Evolutionary conservation across 2,113 vertebrate species (phyloP), one percentile per base, ranked within the genome.

Genomic region (Platanista minor): DNA sequence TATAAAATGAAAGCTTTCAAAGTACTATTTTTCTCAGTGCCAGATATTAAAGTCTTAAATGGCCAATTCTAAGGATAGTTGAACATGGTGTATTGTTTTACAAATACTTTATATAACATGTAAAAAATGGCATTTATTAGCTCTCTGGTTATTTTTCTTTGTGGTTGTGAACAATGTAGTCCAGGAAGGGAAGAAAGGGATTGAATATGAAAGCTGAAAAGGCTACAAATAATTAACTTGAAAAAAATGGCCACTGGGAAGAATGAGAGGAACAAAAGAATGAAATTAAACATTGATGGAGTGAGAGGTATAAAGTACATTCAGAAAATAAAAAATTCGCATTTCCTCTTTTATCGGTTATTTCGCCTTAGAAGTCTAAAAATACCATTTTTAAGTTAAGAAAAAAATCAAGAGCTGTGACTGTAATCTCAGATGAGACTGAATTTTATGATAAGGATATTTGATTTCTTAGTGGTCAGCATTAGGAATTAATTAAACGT

Each of bases 81-180:
- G 90, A 98, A 94, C 91, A 97, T 97, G 96, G 92, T 81, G 74
- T 97, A 87, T 36, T 89, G 14, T 94, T 97, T 95, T 92, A 94
- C 90, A 97, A 98, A 98, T 80, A 96, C 92, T 96, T 98, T 96
- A 91, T 95, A 41, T 82, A 96, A 71, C 64, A 90, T 95, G 94
- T 54, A 97, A 95, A 98, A 96, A 97, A 91, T 72, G 93, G 87
- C 95, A 4, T 97, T 98, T 89, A 91, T 90, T 98, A 87, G 36
- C 95, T 97, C 80, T 61, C 52, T 96, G 52, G 23, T 18, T 96
- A 75, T 97, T 97, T 98, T 93, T 97, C 72, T 87, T 71, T 97
- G 67, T 85, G 71, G 69, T 87, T 74, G 1, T 95, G 97, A 97
- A 92, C 61, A 96, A 64, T 57, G 78, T 33, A 95, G 4, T 54